Percentiles rank a stretch among this genome's conserved stretches.
phyloP scores from a whole-genome alignment of 2,888 invertebrate species.

The Caenorhabditis angaria region DNA sequence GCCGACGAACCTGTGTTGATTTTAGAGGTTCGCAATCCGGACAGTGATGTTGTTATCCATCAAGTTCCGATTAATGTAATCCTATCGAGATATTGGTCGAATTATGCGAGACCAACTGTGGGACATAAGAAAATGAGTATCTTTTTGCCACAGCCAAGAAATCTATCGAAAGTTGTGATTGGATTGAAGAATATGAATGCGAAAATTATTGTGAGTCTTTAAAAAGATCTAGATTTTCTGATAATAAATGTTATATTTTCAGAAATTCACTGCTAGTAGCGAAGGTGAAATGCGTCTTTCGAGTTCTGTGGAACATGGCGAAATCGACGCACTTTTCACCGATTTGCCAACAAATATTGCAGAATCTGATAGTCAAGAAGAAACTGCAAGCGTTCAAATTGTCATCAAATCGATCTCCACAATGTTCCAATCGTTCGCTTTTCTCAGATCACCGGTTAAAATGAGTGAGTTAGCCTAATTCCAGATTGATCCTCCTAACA shows the following conservation, averaged over 20 bases:
- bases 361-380: constrained; percentile 40
- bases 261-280: constrained; percentile 38
- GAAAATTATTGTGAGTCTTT: constrained; percentile 22
- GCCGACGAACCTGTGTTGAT: constrained; percentile 29
- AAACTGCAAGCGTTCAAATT: constrained; percentile 29
- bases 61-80: constrained; percentile 34
- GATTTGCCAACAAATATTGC: constrained; percentile 22
- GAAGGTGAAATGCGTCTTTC: constrained; percentile 35
- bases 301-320: constrained; percentile 20
- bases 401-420: constrained; percentile 32
- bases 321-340: constrained; percentile 30
- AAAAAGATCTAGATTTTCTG: too few species aligned
- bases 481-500: background rate
- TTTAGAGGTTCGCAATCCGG: constrained; percentile 37
- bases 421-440: constrained; percentile 29
- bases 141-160: constrained; percentile 24
- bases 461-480: constrained; percentile 18
- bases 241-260: background rate
- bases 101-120: constrained; percentile 22
- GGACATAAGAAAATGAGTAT: constrained; percentile 37
- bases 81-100: constrained; percentile 30
- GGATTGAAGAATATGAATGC: constrained; percentile 34
- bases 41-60: constrained; percentile 32
- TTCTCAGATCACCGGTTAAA: constrained; percentile 30
- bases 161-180: constrained; percentile 18